Evolutionary conservation across 2,797 vertebrate species (phyloP).

Genomic region (Halcyon badia): DNA sequence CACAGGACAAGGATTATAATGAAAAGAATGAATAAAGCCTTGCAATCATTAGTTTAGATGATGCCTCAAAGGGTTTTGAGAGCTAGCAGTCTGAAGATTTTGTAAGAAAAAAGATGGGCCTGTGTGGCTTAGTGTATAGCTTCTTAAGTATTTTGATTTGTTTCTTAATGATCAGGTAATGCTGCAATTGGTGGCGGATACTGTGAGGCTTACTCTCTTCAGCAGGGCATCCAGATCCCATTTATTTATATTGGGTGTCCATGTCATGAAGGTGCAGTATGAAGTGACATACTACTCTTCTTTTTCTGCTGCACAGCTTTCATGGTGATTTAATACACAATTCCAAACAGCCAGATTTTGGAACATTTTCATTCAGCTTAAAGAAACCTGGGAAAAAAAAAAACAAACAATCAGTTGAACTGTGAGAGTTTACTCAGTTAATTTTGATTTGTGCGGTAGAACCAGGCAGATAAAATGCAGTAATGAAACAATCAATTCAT

Average conservation of each 20-base stretch:
- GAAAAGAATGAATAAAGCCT: slow-evolving; percentile 13
- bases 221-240: neutral
- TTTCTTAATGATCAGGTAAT: neutral
- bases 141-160: neutral
- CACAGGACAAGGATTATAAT: slow-evolving; percentile 2
- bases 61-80: slow-evolving; percentile 20
- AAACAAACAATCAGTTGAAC: neutral
- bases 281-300: neutral
- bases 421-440: neutral
- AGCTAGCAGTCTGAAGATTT: neutral
- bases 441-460: slow-evolving; percentile 26
- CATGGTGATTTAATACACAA: neutral
- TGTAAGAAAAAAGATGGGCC: neutral
- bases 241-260: neutral
- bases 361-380: neutral
- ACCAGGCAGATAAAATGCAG: neutral
- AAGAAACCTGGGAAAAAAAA: neutral
- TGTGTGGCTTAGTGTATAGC: neutral
- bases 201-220: neutral
- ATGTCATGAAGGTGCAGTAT: neutral
- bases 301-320: neutral
- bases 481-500: neutral
- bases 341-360: slow-evolving; percentile 1
- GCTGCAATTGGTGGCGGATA: neutral
- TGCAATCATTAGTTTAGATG: neutral